phyloP scores from a whole-genome alignment of 53 echinoderm and acorn worm genomes.

The Glandiceps talaboti region DNA sequence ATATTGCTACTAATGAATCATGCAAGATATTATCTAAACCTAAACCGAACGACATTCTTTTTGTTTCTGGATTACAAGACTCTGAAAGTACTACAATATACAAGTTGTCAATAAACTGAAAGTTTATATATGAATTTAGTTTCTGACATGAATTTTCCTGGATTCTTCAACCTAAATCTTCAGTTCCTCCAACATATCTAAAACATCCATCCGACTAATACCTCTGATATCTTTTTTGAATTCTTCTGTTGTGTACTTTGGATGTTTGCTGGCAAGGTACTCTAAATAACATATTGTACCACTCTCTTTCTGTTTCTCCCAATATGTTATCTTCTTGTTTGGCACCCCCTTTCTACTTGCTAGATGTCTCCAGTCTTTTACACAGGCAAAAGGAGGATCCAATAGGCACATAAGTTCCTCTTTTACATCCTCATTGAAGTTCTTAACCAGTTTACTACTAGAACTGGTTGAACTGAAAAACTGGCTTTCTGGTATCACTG shows the following conservation, averaged over 20 bases:
- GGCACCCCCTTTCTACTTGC: constrained; percentile 20
- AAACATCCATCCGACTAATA: constrained; percentile 15
- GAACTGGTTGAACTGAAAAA: too few species aligned
- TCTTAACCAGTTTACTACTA: background rate
- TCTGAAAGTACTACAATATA: too few species aligned
- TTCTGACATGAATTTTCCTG: too few species aligned
- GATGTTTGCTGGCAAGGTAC: background rate
- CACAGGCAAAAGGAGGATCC: constrained; percentile 17
- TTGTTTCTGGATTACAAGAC: too few species aligned
- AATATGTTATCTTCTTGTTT: constrained; percentile 19
- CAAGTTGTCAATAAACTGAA: too few species aligned
- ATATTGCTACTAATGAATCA: too few species aligned
- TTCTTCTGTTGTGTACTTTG: background rate
- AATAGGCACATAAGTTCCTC: constrained; percentile 16
- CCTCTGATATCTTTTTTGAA: constrained; percentile 7
- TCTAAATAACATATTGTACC: constrained; percentile 16
- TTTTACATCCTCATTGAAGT: background rate
- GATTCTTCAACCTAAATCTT: too few species aligned
- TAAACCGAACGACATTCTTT: too few species aligned
- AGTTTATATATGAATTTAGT: too few species aligned
- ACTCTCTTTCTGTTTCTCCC: constrained; percentile 10
- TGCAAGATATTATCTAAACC: too few species aligned
- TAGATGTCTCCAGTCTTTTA: constrained; percentile 32
- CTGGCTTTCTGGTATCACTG: background rate
- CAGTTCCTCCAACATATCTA: background rate